These are phyloP conservation scores for Pogonocichla stellata DNA, from an alignment of 2,113 vertebrate species.

Conservation along the genomic window DNA sequence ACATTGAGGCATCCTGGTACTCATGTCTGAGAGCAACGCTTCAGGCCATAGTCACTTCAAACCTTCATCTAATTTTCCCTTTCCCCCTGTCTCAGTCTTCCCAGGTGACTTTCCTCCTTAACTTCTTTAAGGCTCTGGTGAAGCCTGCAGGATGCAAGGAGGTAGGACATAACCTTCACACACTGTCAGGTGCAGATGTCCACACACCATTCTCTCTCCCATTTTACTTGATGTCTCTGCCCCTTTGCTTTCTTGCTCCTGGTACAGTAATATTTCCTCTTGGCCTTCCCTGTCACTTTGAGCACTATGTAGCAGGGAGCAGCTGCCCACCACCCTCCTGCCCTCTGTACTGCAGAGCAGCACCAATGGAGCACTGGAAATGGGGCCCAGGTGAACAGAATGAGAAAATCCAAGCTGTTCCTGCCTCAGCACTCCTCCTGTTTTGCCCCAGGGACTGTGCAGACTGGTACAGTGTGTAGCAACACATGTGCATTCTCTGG, in stretches of 20 bases:
- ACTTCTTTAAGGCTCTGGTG: conserved; percentile 35
- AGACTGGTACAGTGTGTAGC: not conserved
- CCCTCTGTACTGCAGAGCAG: not conserved
- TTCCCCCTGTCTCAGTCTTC: conserved; percentile 24
- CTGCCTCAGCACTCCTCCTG: not conserved
- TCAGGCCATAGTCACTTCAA: not conserved
- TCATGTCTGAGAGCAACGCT: not conserved
- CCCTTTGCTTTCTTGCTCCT: not conserved
- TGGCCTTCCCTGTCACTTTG: not conserved
- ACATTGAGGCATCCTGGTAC: not conserved
- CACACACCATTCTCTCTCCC: not conserved
- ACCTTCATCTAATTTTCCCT: conserved; percentile 13
- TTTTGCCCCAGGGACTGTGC: not conserved
- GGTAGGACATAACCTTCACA: not conserved
- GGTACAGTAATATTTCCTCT: not conserved
- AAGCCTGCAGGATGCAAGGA: not conserved
- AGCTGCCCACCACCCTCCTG: not conserved
- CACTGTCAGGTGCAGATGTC: not conserved
- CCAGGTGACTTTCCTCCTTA: conserved; percentile 38
- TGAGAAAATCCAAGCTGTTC: not conserved
- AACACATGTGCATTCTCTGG: not conserved
- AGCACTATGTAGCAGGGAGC: not conserved
- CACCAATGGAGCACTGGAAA: not conserved
- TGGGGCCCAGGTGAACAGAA: not conserved
- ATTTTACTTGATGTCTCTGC: not conserved